Conservation (phyloP, 2,113 vertebrate species). For the Gnathonemus echidnorhynchus region DNA sequence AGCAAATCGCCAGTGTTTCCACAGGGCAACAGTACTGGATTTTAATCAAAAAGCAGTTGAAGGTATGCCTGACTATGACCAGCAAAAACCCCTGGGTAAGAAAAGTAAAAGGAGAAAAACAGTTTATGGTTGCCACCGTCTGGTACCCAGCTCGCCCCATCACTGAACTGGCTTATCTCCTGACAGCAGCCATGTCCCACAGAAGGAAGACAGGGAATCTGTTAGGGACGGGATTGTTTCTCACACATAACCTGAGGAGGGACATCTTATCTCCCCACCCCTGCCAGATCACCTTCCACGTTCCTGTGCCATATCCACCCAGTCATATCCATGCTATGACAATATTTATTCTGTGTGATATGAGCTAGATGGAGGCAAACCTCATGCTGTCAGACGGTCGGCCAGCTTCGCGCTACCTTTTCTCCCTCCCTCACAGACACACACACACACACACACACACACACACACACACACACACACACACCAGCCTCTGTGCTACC, state of each 20-base stretch:
- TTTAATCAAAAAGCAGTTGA: constrained; percentile 49
- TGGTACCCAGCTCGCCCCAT: constrained; percentile 4
- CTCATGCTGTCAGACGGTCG: background rate
- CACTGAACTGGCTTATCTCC: constrained; percentile 41
- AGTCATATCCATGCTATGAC: background rate
- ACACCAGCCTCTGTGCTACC: background rate
- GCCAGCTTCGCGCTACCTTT: background rate
- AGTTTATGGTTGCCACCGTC: background rate
- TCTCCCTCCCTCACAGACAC: background rate
- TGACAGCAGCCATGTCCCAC: constrained; percentile 40
- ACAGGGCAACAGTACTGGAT: constrained; percentile 40
- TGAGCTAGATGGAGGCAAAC: background rate
- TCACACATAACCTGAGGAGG: constrained; percentile 30
- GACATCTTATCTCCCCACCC: constrained; percentile 35
- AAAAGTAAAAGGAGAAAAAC: constrained; percentile 41
- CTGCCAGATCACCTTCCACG: background rate
- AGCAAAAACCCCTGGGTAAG: constrained; percentile 39
- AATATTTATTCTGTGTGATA: constrained; percentile 3
- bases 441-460: background rate
- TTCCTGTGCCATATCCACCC: background rate
- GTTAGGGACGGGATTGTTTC: constrained; percentile 31
- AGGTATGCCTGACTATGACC: constrained; percentile 50
- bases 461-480: background rate
- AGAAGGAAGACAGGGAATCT: constrained; percentile 12
- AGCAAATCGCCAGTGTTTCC: constrained; percentile 27